Evolutionary conservation across 2,888 invertebrate species (phyloP), one percentile per base, ranked within the genome.

Genomic region (Ennomos erosarius): DNA sequence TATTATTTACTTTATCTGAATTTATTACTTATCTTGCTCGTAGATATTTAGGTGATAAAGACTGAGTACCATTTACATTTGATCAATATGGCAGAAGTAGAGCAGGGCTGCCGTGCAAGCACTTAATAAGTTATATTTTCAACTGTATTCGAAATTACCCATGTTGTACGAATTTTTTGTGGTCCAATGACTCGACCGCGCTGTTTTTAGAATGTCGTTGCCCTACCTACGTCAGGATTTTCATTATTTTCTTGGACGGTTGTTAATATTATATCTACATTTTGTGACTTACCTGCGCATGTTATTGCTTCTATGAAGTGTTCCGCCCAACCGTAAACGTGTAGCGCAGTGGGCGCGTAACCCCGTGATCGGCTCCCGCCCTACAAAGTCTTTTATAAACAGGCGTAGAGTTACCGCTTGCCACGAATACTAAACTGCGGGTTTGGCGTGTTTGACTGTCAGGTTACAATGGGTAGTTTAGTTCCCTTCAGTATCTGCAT

Each of bases 301-400:
- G 62, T 47, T 65, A 62, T 56, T 49, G 55, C 59, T 60, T 55
- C 63, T 79, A 60, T 76, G 76, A 76, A 74, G 76, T 74, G 70
- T 69, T 66, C 68, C 68, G 62, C 58, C 66, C 65, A 65, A 75
- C 70, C 75, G 73, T 76, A 69, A 72, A 73, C 54, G 66, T 63
- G 65, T 62, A 56, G 47, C 38, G 65, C 63, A 55, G 52, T 42
- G 43, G 36, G 57, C 57, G 57, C 57, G 67, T 45, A 53, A 53
- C 46, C 42, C 48, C 51, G 53, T 47, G 13, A 12, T 55, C 11
- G 53, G 40, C 61, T 40, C 59, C 61, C 54, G 57, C 47, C 50
- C 53, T 45, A 13, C 40, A 38, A 13, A 39, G 40, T 10, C 35
- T 16, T 36, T 34, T 13, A 52, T 53, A 43, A 55, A 58, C 49